Conservation (phyloP, 2,113 vertebrate genomes). For the Pterocles orientalis region DNA sequence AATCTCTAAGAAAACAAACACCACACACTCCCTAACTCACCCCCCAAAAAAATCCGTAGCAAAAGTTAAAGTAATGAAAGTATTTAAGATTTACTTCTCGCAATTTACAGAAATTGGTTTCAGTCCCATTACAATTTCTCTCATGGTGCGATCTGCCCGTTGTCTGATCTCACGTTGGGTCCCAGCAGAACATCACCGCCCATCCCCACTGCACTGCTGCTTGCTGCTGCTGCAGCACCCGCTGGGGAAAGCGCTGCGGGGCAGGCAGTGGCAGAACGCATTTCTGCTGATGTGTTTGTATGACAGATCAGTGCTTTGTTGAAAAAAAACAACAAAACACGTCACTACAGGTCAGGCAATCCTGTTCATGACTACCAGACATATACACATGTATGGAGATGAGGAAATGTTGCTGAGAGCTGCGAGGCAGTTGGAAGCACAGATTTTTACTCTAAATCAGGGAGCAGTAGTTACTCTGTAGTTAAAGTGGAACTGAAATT, state of each 20-base stretch:
- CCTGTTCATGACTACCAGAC: not conserved
- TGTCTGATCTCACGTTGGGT: not conserved
- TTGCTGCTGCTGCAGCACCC: not conserved
- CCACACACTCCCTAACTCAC: too few relatives aligned
- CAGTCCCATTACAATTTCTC: not conserved
- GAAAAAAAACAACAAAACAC: not conserved
- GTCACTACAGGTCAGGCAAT: not conserved
- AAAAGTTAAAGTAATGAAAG: not conserved
- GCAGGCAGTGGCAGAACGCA: not conserved
- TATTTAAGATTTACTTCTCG: not conserved
- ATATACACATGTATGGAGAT: too few relatives aligned
- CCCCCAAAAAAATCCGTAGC: fast-evolving
- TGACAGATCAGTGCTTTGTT: not conserved
- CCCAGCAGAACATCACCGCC: not conserved
- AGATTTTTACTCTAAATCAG: not conserved
- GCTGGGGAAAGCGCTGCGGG: fast-evolving
- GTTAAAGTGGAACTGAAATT: not conserved
- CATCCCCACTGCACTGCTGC: fast-evolving
- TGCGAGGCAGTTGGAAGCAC: not conserved
- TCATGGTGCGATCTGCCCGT: not conserved
- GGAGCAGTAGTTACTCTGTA: not conserved
- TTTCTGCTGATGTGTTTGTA: not conserved
- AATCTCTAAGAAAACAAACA: not conserved
- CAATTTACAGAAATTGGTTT: not conserved
- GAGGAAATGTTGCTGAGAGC: not conserved